Conservation (phyloP, 2,797 vertebrate species). For the Melanotaenia nigrans region DNA sequence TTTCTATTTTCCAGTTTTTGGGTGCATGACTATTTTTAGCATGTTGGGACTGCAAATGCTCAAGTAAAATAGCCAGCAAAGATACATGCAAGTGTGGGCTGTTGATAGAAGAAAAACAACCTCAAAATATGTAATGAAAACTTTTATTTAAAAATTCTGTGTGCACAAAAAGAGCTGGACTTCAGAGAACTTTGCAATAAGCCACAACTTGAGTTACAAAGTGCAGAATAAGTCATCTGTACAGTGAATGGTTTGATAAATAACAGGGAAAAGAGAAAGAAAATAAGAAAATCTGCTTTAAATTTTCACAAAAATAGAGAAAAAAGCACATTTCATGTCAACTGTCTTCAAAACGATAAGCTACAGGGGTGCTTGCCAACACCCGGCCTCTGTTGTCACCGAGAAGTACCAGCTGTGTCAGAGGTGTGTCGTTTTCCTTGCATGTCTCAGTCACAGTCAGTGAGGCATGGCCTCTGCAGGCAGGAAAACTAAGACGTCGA, state of each 20-base stretch:
- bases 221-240: slow-evolving; percentile 34
- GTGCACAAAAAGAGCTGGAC: slow-evolving; percentile 28
- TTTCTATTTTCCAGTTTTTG: too few species aligned
- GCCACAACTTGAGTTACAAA: slow-evolving; percentile 47
- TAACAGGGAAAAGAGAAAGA: background rate
- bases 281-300: background rate
- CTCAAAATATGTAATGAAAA: slow-evolving; percentile 39
- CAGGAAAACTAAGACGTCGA: background rate
- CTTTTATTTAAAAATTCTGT: slow-evolving; percentile 60
- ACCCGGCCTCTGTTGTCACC: background rate
- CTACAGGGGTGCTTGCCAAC: slow-evolving; percentile 7
- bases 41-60: background rate
- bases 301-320: background rate
- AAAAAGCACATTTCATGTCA: background rate
- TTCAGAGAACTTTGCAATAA: slow-evolving; percentile 37
- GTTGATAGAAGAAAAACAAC: slow-evolving; percentile 3
- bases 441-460: slow-evolving; percentile 6
- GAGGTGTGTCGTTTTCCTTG: background rate
- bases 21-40: background rate
- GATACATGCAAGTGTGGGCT: background rate
- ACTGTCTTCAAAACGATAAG: slow-evolving; percentile 9
- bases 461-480: background rate
- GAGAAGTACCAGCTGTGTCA: background rate
- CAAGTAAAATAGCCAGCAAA: background rate
- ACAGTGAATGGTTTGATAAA: slow-evolving; percentile 16